Percentiles rank a stretch among this genome's conserved stretches.
Conservation (phyloP, 2,888 invertebrate genomes). For the Pseudococcus longispinus region DNA sequence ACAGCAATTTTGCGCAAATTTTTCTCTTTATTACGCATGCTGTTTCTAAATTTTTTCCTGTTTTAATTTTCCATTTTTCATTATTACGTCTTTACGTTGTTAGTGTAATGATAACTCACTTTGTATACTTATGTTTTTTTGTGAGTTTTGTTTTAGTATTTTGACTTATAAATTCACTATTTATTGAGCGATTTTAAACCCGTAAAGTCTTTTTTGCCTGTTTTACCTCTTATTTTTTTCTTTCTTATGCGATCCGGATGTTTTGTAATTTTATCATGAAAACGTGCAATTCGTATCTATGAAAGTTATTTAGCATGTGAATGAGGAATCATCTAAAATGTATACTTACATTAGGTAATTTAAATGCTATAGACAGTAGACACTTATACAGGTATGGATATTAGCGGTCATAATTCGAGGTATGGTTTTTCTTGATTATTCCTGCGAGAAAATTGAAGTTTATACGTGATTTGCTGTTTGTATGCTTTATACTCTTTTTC, state of each 20-base stretch:
- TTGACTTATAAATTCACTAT: conserved; percentile 39
- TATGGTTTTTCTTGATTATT: too few species aligned
- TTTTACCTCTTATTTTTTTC: conserved; percentile 45
- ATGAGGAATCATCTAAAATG: background rate
- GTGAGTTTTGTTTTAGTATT: conserved; percentile 43
- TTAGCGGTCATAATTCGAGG: too few species aligned
- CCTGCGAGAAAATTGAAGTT: too few species aligned
- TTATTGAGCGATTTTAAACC: conserved; percentile 38
- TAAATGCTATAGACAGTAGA: too few species aligned
- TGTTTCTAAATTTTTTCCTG: conserved; percentile 49
- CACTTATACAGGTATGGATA: too few species aligned
- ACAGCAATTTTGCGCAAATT: conserved; percentile 51
- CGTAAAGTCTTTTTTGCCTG: conserved; percentile 39
- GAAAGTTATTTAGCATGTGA: conserved; percentile 33
- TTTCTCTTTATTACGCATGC: conserved; percentile 54
- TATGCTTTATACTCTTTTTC: too few species aligned
- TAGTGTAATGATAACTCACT: conserved; percentile 48
- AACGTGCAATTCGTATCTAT: background rate
- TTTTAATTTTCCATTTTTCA: conserved; percentile 32
- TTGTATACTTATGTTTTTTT: conserved; percentile 46
- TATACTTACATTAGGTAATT: background rate
- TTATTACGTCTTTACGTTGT: conserved; percentile 41
- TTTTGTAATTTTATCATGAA: background rate
- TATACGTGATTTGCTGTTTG: too few species aligned
- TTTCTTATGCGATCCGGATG: conserved; percentile 36